Evolutionary conservation across 1,140 invertebrate genomes (phyloP), one percentile per base, ranked within the genome.

Genomic region (Drosophila sproati): DNA sequence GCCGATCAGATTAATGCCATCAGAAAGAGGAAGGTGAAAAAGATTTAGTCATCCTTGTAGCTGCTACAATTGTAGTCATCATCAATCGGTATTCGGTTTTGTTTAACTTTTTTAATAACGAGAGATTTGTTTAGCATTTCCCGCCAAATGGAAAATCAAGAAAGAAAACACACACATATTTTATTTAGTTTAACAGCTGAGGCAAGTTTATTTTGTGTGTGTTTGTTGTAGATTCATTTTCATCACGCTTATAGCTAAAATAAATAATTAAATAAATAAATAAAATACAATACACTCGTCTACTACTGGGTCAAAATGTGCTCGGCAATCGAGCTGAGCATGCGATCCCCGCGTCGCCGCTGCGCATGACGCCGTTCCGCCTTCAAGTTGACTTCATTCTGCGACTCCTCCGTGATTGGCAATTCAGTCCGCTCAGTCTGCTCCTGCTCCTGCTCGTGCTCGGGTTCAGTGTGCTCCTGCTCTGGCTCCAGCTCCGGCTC

Each of bases 1-100:
- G 93, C 94, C 4, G 93, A 94, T 77, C 93, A 93, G 70, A 94
- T 94, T 56, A 94, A 94, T 82, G 92, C 93, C 51, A 93, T 93
- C 47, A 93, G 93, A 68, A 81, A 82, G 67, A 91, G 82, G 77
- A 92, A 92, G 78, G 81, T 90, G 41, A 92, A 91, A 70, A 89
- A 89, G 75, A 89, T 85, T 72, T 87, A 87, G 70, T 75, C 28
- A 37, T 10, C 2, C 20, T 8, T 28, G 4, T 52, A 51, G 28
- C 41, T 50, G 41, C 12, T 61, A 39, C 20, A 12, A 31, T 31
- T 51, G 37, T 71, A 71, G 67, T 71, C 47, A 39, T 39, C 45
- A 71, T 71, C 67, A 62, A 54, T 70, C 35, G 69, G 69, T 72
- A 73, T 60, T 68, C 56, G 64, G 50, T 66, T 60, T 72, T 59